Evolutionary conservation across 2,797 vertebrate genomes (phyloP).

Genomic region (Anguilla marmorata): DNA sequence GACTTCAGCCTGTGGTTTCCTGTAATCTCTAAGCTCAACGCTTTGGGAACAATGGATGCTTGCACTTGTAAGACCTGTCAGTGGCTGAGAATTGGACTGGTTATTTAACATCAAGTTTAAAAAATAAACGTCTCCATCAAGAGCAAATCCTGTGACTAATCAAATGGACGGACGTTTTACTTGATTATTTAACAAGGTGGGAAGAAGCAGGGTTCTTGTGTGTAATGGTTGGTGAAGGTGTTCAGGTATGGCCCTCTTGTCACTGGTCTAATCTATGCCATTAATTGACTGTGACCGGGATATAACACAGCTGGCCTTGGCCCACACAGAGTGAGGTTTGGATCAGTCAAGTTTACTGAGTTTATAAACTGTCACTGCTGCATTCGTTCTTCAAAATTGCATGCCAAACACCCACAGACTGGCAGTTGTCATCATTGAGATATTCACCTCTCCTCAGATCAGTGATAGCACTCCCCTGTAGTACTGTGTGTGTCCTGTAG

Average conservation of each 20-base stretch:
- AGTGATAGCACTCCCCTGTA: background rate
- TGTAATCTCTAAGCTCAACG: background rate
- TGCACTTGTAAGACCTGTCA: background rate
- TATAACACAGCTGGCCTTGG: background rate
- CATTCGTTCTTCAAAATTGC: background rate
- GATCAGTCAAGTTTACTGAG: background rate
- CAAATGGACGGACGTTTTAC: background rate
- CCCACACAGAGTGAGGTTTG: background rate
- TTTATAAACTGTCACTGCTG: background rate
- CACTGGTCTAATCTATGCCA: background rate
- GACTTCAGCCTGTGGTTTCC: background rate
- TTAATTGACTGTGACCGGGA: background rate
- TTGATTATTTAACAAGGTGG: background rate
- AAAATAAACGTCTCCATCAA: background rate
- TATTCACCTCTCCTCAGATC: background rate
- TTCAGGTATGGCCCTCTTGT: background rate
- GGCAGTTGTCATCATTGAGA: background rate
- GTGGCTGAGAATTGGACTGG: background rate
- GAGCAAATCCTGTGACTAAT: background rate
- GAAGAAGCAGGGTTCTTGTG: background rate
- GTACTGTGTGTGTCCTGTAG: no score
- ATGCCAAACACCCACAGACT: background rate
- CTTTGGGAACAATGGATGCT: no score
- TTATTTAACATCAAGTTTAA: background rate
- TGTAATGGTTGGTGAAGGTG: background rate